These are phyloP conservation scores for Benitochromis conjunctus DNA, from an alignment of 2,113 vertebrate species.

Conservation along the genomic window DNA sequence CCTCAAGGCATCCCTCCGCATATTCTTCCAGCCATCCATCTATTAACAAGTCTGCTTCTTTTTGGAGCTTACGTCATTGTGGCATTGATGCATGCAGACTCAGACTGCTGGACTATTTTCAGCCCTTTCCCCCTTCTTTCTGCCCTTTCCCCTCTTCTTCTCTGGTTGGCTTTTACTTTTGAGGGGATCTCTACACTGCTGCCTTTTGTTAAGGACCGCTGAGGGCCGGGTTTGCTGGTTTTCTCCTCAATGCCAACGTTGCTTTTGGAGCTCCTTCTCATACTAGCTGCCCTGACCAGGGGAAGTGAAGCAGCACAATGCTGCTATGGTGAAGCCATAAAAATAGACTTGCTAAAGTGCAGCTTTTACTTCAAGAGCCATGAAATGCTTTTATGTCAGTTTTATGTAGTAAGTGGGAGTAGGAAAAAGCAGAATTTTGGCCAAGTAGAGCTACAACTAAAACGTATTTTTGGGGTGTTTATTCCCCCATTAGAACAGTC, in stretches of 20 bases:
- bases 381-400: conserved; percentile 16
- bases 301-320: conserved; percentile 43
- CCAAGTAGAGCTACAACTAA: neutral
- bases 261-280: conserved; percentile 41
- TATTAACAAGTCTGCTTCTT: conserved; percentile 17
- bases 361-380: conserved; percentile 23
- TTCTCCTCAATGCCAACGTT: conserved; percentile 41
- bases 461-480: neutral
- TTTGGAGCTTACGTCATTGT: conserved; percentile 25
- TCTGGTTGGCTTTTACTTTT: conserved; percentile 24
- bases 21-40: neutral
- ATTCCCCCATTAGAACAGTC: neutral
- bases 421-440: neutral
- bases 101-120: conserved; percentile 42
- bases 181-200: conserved; percentile 6
- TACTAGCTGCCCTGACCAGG: conserved; percentile 33
- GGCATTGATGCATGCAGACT: conserved; percentile 41
- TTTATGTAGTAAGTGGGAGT: neutral
- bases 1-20: neutral
- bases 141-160: neutral
- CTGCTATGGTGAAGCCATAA: conserved; percentile 22
- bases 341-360: conserved; percentile 41
- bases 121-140: neutral
- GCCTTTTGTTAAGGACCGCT: conserved; percentile 36
- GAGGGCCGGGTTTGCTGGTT: conserved; percentile 37